Conservation (phyloP, 2,113 vertebrate species). For the Chionis minor region DNA sequence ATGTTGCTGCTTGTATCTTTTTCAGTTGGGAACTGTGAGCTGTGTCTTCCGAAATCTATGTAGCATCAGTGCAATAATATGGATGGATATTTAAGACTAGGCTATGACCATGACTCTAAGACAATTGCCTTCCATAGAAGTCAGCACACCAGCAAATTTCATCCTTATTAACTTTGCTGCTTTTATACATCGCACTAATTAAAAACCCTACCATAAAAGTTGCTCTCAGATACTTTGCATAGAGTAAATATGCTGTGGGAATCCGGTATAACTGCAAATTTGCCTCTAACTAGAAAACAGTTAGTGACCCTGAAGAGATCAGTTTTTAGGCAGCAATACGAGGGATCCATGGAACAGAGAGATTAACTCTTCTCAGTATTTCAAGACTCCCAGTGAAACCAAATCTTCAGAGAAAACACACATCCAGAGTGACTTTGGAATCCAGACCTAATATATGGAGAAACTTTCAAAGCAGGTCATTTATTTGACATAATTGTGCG, state of each 20-base stretch:
- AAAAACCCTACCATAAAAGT: conserved; percentile 70
- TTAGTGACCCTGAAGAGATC: conserved; percentile 59
- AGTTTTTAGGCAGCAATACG: conserved; percentile 45
- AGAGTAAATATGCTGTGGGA: conserved; percentile 54
- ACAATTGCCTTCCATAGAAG: conserved; percentile 55
- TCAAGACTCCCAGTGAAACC: conserved; percentile 1
- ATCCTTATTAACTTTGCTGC: conserved; percentile 46
- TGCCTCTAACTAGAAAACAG: conserved; percentile 23
- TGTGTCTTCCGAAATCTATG: background rate
- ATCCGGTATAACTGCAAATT: conserved; percentile 35
- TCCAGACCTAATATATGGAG: conserved; percentile 22
- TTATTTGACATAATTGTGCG: conserved; percentile 65
- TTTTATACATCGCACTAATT: conserved; percentile 64
- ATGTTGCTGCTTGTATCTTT: background rate
- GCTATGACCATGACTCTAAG: conserved; percentile 15
- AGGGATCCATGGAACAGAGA: conserved; percentile 26
- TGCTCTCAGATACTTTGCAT: conserved; percentile 63
- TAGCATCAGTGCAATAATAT: conserved; percentile 11
- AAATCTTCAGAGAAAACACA: conserved; percentile 1
- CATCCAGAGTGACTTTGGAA: conserved; percentile 17
- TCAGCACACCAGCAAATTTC: conserved; percentile 54
- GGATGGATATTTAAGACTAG: conserved; percentile 30
- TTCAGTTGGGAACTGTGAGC: conserved; percentile 34
- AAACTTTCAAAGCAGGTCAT: conserved; percentile 63
- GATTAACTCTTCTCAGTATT: conserved; percentile 51